phyloP scores from a whole-genome alignment of 2,888 invertebrate species.

The Ypsolopha sequella region DNA sequence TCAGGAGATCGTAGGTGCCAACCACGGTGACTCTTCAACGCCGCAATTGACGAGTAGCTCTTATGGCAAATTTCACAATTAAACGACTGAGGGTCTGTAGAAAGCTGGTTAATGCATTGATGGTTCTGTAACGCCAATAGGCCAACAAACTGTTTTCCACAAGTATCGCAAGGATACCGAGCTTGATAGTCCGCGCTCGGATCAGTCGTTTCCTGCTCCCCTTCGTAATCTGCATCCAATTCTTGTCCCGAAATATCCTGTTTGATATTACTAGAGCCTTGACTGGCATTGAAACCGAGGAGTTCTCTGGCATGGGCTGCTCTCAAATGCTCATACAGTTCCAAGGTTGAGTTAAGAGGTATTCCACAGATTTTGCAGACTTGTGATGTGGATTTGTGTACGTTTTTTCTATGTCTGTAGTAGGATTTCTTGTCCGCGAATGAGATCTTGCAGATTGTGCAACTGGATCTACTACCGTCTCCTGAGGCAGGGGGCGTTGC shows the following conservation, averaged over 20 bases:
- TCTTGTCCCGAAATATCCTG: constrained; percentile 30
- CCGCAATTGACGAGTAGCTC: constrained; percentile 74
- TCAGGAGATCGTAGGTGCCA: constrained; percentile 75
- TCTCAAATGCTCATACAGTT: constrained; percentile 74
- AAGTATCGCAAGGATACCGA: constrained; percentile 65
- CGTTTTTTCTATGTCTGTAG: constrained; percentile 70
- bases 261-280: constrained; percentile 19
- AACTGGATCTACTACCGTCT: constrained; percentile 55
- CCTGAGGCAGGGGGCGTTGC: constrained; percentile 22
- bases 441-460: constrained; percentile 72
- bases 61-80: constrained; percentile 76
- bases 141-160: constrained; percentile 68
- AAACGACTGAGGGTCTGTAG: constrained; percentile 48
- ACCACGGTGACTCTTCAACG: constrained; percentile 75
- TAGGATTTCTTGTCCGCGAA: constrained; percentile 73
- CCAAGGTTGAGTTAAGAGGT: constrained; percentile 71
- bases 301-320: constrained; percentile 69
- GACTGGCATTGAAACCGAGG: constrained; percentile 55
- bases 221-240: constrained; percentile 45
- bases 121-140: constrained; percentile 66
- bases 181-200: constrained; percentile 58
- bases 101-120: constrained; percentile 53
- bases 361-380: constrained; percentile 76
- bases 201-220: constrained; percentile 41
- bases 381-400: constrained; percentile 63